Evolutionary conservation across 2,797 vertebrate species (phyloP), one percentile per base, ranked within the genome.

Genomic region (Xyrichtys novacula): DNA sequence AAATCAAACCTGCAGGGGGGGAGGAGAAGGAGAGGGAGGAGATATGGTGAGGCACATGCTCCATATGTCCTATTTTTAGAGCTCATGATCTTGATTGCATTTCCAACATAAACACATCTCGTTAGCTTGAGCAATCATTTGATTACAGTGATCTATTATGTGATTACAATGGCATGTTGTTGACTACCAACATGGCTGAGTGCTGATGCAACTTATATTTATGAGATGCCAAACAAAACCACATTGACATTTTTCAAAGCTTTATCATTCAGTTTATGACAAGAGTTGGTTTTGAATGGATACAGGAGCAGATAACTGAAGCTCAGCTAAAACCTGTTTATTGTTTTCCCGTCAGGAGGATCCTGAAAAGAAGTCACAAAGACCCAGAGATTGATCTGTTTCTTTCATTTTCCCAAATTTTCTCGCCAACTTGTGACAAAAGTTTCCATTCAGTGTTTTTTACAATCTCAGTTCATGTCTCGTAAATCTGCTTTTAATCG

Each of bases 1-100:
- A 96, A 95, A 89, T 86, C 92, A 91, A 85, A 95, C 95, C 98
- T 99, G 95, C 0, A 2, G 77, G 59, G 48, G 39, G 23, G 40
- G n/a, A 40, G 40, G n/a, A 40, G 25, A 43, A 26, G 25, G 29
- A 44, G 22, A 17, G 36, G 52, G 53, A 44, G 38, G 55, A 55
- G 57, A 49, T 10, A 40, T 1, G 65, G 36, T 81, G 49, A 83
- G 82, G 39, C 44, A 36, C 71, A 32, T 2, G 25, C 50, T 65
- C 53, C 39, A 40, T 17, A 34, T 15, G 0, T 34, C n/a, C 65
- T 80, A 75, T 84, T 81, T 83, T 59, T 80, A 76, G 71, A 43
- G 23, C 54, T 63, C 59, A 59, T 71, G 49, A 73, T 69, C 52
- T 52, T 67, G 67, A 85, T 77, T 83, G 50, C 46, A 59, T 67